phyloP scores from a whole-genome alignment of 2,113 vertebrate species.

The Lycocorax pyrrhopterus region DNA sequence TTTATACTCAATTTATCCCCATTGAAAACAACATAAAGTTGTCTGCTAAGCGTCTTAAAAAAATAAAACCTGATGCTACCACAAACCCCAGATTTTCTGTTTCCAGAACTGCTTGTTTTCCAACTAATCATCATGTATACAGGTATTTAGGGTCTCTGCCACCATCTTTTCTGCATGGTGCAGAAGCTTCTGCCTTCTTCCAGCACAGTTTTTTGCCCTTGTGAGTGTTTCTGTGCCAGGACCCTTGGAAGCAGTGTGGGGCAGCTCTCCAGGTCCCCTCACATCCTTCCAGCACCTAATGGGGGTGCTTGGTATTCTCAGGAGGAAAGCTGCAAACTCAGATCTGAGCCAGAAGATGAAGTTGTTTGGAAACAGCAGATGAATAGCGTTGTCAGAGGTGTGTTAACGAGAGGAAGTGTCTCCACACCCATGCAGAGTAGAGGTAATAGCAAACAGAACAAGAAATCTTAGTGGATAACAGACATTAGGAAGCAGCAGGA shows the following conservation, averaged over 20 bases:
- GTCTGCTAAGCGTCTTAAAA: neutral
- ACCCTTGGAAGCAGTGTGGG: neutral
- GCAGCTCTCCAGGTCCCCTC: neutral
- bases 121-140: neutral
- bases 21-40: neutral
- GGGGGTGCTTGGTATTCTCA: neutral
- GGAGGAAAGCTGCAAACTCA: neutral
- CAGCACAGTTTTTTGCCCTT: neutral
- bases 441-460: neutral
- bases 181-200: neutral
- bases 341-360: neutral
- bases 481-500: neutral
- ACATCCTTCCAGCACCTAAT: neutral
- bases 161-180: neutral
- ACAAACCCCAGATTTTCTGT: neutral
- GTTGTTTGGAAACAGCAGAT: conserved; percentile 14
- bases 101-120: neutral
- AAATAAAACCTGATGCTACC: neutral
- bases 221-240: neutral
- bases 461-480: neutral
- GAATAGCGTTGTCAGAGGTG: conserved; percentile 1
- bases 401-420: conserved; percentile 18
- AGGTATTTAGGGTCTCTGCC: neutral
- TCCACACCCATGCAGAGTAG: neutral
- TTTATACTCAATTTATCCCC: neutral